A percentile compares a stretch with the other conserved stretches of the same genome.
phyloP scores from a whole-genome alignment of 1,140 invertebrate genomes.

The Cyclargus thomasi region DNA sequence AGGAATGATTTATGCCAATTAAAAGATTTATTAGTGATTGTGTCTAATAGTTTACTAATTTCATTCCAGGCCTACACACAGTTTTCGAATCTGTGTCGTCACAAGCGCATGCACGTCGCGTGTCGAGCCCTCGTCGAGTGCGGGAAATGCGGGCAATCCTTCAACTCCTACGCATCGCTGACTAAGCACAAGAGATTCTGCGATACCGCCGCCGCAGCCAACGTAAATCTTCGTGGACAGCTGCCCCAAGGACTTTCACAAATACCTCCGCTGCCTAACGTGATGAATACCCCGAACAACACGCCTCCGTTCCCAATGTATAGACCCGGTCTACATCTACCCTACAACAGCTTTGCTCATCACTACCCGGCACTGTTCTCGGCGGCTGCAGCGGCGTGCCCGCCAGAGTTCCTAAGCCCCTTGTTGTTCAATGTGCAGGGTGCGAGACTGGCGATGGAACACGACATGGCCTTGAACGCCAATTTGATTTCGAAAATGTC shows the following conservation, averaged over 20 bases:
- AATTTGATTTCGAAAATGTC: slow-evolving; percentile 58
- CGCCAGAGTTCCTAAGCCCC: slow-evolving; percentile 74
- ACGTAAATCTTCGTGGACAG: slow-evolving; percentile 64
- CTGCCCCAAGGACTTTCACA: slow-evolving; percentile 69
- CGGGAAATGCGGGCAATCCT: slow-evolving; percentile 92
- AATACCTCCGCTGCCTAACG: slow-evolving; percentile 67
- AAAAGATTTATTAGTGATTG: not conserved
- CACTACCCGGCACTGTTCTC: slow-evolving; percentile 78
- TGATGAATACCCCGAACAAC: slow-evolving; percentile 73
- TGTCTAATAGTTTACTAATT: slow-evolving; percentile 26
- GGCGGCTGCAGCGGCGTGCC: slow-evolving; percentile 57
- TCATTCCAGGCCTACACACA: slow-evolving; percentile 96
- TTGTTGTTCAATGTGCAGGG: slow-evolving; percentile 74
- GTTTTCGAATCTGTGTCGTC: slow-evolving; percentile 99
- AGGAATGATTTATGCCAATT: not conserved
- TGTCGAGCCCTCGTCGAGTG: slow-evolving; percentile 93
- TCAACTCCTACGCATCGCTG: slow-evolving; percentile 89
- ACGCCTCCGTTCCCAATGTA: slow-evolving; percentile 83
- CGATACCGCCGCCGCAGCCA: slow-evolving; percentile 77
- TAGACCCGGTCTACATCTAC: slow-evolving; percentile 75
- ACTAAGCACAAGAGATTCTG: slow-evolving; percentile 91
- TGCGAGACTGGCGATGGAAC: slow-evolving; percentile 64
- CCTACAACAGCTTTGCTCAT: slow-evolving; percentile 78
- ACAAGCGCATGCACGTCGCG: slow-evolving; percentile 98
- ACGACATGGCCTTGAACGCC: slow-evolving; percentile 58